Evolutionary conservation across 2,797 vertebrate species (phyloP).

Genomic region (Myiothlypis coronata): DNA sequence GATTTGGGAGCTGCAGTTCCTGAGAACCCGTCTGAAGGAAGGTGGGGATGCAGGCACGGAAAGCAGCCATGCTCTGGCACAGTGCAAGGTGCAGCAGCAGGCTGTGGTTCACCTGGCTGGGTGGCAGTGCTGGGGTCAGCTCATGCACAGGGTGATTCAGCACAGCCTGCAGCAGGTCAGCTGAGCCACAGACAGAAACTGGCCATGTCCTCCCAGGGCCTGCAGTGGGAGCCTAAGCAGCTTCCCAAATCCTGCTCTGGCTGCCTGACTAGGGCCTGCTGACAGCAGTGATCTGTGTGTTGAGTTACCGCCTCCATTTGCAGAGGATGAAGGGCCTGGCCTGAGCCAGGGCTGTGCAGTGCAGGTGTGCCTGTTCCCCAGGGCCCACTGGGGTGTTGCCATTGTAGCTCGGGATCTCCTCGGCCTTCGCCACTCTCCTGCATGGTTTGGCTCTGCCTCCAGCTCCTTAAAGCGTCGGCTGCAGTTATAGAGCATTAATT

Average conservation of each 20-base stretch:
- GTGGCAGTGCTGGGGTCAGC: fast-evolving
- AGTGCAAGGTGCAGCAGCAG: fast-evolving
- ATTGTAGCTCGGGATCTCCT: fast-evolving
- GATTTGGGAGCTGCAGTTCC: background rate
- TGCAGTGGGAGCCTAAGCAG: background rate
- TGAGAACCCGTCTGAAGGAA: fast-evolving
- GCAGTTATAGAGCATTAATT: background rate
- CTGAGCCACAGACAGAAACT: background rate
- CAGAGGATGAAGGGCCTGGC: background rate
- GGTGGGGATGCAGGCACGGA: background rate
- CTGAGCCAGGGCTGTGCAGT: fast-evolving
- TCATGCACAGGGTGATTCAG: background rate
- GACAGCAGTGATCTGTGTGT: background rate
- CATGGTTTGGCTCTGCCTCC: background rate
- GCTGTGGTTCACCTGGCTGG: background rate
- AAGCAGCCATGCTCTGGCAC: fast-evolving
- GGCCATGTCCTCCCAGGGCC: background rate
- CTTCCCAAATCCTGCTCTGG: background rate
- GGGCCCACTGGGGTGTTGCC: background rate
- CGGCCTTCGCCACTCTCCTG: fast-evolving
- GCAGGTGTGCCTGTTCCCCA: background rate
- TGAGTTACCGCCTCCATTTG: background rate
- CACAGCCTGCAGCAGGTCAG: background rate
- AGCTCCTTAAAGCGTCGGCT: background rate
- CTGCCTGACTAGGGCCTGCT: background rate